Base-by-base conservation (phyloP, 2,888 invertebrate genomes). In the Lucinisca nassula region DNA sequence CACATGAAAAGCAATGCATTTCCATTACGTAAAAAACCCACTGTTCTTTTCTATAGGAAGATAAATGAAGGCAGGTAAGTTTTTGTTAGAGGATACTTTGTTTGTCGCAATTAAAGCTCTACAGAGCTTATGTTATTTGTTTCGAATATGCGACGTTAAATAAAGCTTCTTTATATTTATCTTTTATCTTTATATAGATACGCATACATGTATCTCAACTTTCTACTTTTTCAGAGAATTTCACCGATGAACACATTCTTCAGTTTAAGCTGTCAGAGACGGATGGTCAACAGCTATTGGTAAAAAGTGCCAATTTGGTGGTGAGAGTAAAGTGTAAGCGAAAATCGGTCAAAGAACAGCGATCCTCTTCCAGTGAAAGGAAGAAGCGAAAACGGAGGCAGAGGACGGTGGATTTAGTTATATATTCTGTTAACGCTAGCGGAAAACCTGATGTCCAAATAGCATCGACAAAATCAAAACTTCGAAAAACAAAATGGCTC, bases 301-400 rank as follows among this genome's bases (percentile, higher is more conserved):
- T 92, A 0, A 84, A 89, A 37, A 89, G 87, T 77, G 92, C 90
- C n/a, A 90, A 90, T 55, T 78, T 92, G 0, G 61, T 92, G 21
- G 85, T 91, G 0, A 73, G 90, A 55, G 78, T 92, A 8, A 90
- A 89, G 85, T 89, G 85, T 61, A 90, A 80, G 37, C 30, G 49
- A 1, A 70, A 75, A 72, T 38, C 58, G 21, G 40, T 67, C 0
- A 40, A 73, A 72, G 51, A 45, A 45, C 74, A 74, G 17, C 12
- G 74, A 30, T 74, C 74, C 2, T 40, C 74, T 2, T 27, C 74
- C 12, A n/a, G 40, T 2, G 49, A 74, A 40, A 74, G 27, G 30
- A 21, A 21, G 35, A 82, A 61, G 14, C 45, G 79, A 12, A 85
- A 82, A 79, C 38, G 67, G n/a, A 79, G 67, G 24, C 24, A 55